Evolutionary conservation across 1,140 invertebrate species (phyloP), one percentile per base, ranked within the genome.

Genomic region (Araneus ventricosus): DNA sequence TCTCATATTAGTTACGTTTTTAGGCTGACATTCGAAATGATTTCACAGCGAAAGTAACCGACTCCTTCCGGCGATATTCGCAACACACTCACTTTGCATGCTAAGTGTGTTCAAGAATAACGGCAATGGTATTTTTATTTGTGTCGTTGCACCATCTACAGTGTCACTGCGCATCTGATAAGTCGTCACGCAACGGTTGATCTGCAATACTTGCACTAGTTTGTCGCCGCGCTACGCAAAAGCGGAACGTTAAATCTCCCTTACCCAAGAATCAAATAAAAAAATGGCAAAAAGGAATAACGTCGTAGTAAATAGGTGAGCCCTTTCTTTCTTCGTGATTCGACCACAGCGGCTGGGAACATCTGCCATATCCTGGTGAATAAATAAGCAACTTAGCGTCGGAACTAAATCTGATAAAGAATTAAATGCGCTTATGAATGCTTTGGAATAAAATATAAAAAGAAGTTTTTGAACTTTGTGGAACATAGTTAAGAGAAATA

Each of bases 291-390:
- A 37, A 37, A 79, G 3, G 27, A 79, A 79, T n/a, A 45, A 27
- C 6, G 20, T 87, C 57, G 57, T 87, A n/a, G n/a, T n/a, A 87
- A 87, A 87, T 87, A 87, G 85, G 85, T 87, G 85, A 87, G 27
- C 59, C 85, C 61, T 45, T 87, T 61, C 85, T 87, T 52, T 86
- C 84, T n/a, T 27, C 41, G 39, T 59, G 45, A 52, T 52, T 86
- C 57, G 85, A n/a, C 85, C 85, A 61, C 27, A 22, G 57, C 85
- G 30, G 45, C 37, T 24, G 85, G 59, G 34, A 87, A 61, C 85
- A 87, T 87, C 85, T 87, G 85, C 85, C 85, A 87, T 37, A 87
- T 87, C 85, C 85, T 87, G 85, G 85, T 61, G 85, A 30, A 87
- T 61, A 87, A 59, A 87, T 87, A 87, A 87, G n/a, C 85, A 37